Percentiles rank a stretch among this genome's conserved stretches.
Conservation (phyloP, 2,113 vertebrate genomes). For the Onychorhynchus coronatus region DNA sequence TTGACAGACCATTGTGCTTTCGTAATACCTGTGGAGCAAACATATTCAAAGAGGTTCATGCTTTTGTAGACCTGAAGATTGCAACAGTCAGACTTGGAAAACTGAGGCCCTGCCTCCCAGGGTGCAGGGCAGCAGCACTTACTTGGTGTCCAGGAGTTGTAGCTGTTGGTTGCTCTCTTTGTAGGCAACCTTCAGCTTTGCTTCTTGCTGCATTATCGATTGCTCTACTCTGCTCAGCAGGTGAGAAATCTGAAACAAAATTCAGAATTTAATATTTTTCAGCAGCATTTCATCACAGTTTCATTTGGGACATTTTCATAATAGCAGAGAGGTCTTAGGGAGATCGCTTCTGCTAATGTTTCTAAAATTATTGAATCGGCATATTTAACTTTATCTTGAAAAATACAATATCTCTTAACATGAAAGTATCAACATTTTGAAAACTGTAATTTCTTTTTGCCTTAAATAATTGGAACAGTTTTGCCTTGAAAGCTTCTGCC, state of each 20-base stretch:
- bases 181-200: conserved; percentile 76
- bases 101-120: not conserved
- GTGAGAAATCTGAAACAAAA: conserved; percentile 76
- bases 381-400: not conserved
- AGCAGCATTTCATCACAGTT: not conserved
- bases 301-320: not conserved
- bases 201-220: conserved; percentile 76
- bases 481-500: not conserved
- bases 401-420: not conserved
- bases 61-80: not conserved
- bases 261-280: not conserved
- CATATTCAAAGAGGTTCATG: not conserved
- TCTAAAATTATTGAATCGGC: not conserved
- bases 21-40: not conserved
- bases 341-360: not conserved
- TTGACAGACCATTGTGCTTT: not conserved
- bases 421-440: not conserved
- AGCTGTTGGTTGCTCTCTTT: conserved; percentile 78
- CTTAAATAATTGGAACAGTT: not conserved
- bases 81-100: not conserved
- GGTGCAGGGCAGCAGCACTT: not conserved
- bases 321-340: not conserved
- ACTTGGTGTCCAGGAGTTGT: conserved; percentile 77
- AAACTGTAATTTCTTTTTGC: not conserved
- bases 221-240: conserved; percentile 77